These are phyloP conservation scores for Helleia helle DNA, from an alignment of 2,888 invertebrate genomes.

Conservation along the genomic window DNA sequence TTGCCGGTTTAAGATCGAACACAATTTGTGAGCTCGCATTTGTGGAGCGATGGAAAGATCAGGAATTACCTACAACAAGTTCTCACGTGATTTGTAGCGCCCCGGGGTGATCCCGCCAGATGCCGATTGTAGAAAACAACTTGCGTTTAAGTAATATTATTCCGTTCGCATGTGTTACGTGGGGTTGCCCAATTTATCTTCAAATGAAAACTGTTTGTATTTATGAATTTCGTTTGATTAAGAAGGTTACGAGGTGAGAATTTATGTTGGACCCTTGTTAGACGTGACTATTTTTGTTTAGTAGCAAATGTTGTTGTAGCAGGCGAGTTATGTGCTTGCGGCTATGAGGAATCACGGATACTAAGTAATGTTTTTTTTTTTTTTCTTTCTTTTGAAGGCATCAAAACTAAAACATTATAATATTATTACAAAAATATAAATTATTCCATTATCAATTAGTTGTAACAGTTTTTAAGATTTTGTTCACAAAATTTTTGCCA, in stretches of 20 bases:
- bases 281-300: no score
- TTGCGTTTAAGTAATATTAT: slow-evolving; percentile 56
- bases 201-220: slow-evolving; percentile 1
- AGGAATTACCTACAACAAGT: slow-evolving; percentile 65
- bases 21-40: slow-evolving; percentile 62
- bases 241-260: neutral
- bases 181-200: slow-evolving; percentile 6
- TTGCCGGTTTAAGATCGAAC: slow-evolving; percentile 56
- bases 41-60: slow-evolving; percentile 56
- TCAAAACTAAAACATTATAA: no score
- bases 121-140: slow-evolving; percentile 50
- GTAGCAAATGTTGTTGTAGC: no score
- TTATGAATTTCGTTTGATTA: slow-evolving; percentile 1
- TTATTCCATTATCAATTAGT: no score
- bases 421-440: no score
- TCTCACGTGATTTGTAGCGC: slow-evolving; percentile 68
- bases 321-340: no score
- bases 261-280: no score
- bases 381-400: no score
- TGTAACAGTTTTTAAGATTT: no score
- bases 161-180: slow-evolving; percentile 18
- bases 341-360: no score
- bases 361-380: no score
- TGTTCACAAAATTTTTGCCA: no score
- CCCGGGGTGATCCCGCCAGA: slow-evolving; percentile 51